Evolutionary conservation across 2,113 vertebrate genomes (phyloP), one percentile per base, ranked within the genome.

Genomic region (Ceyx margarethae): DNA sequence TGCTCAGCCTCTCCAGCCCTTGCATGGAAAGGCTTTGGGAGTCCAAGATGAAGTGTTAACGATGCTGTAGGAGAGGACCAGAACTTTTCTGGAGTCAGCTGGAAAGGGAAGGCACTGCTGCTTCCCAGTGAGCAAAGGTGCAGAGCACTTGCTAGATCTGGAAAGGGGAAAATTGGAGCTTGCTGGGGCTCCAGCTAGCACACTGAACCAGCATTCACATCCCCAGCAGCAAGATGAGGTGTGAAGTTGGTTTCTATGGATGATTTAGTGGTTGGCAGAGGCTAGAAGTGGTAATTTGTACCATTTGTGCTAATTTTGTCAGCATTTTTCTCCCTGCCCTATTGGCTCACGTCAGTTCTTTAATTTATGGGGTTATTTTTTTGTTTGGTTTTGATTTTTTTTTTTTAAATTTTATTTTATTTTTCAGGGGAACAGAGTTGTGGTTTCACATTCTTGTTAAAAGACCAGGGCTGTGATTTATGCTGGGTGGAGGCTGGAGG

Each of bases 271-370:
- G 61, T 81, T 91, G 85, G 76, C 85, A 85, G 61, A 81, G 20
- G 56, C 51, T 43, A 57, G 51, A 78, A n/a, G 67, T 85, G 72
- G 46, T 91, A 93, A 91, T 85, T 95, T 85, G 67, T 78, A 91
- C 88, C 88, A 89, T 79, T 89, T 93, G 88, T 89, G 74, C 37
- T 91, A 57, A 82, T 93, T 85, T 75, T 82, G 88, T 75, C 81
- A 85, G 71, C 71, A 12, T 71, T 90, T 87, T 21, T 4, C n/a
- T 51, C 51, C 67, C 35, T 66, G 40, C n/a, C 29, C 0, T 0
- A 74, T 71, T 75, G 85, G 71, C 33, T 71, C 2, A 0, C 51
- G 48, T 66, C 46, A 66, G 67, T n/a, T 79, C 82, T 74, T 31
- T 9, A 20, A 29, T 29, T 21, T 67, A 51, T 26, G 25, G 50